These are phyloP conservation scores for Gadopsis bispinosus DNA, from an alignment of 2,797 vertebrate genomes.

Conservation along the genomic window DNA sequence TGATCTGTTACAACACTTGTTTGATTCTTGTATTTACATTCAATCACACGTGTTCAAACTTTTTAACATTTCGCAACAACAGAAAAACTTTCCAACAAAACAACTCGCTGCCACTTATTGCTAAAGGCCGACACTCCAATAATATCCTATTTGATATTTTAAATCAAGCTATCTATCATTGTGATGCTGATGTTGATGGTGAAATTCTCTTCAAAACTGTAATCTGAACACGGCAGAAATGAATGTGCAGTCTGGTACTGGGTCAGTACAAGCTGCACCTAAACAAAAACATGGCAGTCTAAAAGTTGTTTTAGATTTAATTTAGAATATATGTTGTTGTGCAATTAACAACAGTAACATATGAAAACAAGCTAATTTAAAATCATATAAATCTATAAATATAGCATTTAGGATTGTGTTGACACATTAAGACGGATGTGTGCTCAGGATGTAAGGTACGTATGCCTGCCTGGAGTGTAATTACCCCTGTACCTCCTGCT, in stretches of 20 bases:
- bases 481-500: slow-evolving; percentile 24
- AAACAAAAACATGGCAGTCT: not conserved
- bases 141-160: not conserved
- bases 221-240: not conserved
- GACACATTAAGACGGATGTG: not conserved
- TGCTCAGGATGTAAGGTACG: not conserved
- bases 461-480: slow-evolving; percentile 10
- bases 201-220: not conserved
- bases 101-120: not conserved
- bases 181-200: not conserved
- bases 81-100: not conserved
- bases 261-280: not conserved
- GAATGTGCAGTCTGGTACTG: not conserved
- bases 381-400: not conserved
- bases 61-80: not conserved
- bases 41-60: not conserved
- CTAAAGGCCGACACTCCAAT: not conserved
- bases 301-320: not conserved
- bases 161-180: not conserved
- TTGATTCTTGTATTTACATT: not conserved
- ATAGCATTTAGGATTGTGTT: not conserved
- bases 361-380: not conserved
- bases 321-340: not conserved
- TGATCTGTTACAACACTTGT: not conserved
- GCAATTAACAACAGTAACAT: not conserved